Evolutionary conservation across 1,140 invertebrate species (phyloP).

Genomic region (Trissolcus basalis): DNA sequence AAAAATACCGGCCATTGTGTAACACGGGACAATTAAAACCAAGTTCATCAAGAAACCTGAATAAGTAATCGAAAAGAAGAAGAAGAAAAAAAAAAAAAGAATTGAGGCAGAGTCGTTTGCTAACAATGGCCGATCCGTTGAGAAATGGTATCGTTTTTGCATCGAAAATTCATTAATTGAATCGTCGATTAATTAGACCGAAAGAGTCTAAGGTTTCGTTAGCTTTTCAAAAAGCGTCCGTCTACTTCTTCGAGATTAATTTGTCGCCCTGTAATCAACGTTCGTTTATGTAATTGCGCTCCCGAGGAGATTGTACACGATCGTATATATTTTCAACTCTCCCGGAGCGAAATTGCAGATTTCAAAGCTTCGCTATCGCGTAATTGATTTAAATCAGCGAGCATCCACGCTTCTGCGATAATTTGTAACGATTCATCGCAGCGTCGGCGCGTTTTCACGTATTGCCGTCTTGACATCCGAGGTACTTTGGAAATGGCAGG

Average conservation of each 20-base stretch:
- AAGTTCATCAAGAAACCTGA: too few relatives aligned
- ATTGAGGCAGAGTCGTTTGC: too few relatives aligned
- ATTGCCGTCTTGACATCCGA: conserved; percentile 44
- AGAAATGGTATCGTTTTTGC: background rate
- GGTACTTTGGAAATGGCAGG: conserved; percentile 43
- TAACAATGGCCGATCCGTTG: background rate
- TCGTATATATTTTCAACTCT: conserved; percentile 31
- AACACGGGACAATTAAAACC: too few relatives aligned
- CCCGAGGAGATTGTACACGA: conserved; percentile 29
- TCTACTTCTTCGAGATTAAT: conserved; percentile 31
- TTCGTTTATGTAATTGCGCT: conserved; percentile 41
- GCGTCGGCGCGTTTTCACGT: conserved; percentile 57
- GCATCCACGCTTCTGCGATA: conserved; percentile 15
- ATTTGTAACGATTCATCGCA: conserved; percentile 16
- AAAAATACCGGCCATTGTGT: too few relatives aligned
- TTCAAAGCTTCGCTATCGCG: conserved; percentile 21
- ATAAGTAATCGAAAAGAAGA: too few relatives aligned
- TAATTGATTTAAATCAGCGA: conserved; percentile 43
- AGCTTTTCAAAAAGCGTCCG: conserved; percentile 4
- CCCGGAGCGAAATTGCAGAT: conserved; percentile 22
- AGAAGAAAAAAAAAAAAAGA: background rate
- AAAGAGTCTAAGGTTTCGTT: conserved; percentile 8
- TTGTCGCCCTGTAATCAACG: conserved; percentile 36
- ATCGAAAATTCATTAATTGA: background rate
- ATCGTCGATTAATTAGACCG: conserved; percentile 7